A percentile compares a stretch with the other conserved stretches of the same genome.
Evolutionary conservation across 2,888 invertebrate genomes (phyloP).

Genomic region (Conus canariensis): DNA sequence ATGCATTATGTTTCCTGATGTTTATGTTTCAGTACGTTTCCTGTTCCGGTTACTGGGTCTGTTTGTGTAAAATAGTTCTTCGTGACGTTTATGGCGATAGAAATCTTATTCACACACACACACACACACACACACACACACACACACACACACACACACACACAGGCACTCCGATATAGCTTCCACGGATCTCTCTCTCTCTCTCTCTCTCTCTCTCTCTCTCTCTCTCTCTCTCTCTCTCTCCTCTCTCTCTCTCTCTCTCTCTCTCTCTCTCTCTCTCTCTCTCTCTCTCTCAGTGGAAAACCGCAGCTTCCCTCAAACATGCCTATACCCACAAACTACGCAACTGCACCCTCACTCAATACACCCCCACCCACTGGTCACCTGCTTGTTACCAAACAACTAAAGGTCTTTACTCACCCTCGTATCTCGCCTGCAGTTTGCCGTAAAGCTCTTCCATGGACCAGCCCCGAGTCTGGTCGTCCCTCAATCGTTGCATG

Average conservation of each 20-base stretch:
- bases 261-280: conserved; percentile 10
- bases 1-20: too few species aligned
- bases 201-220: too few species aligned
- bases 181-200: too few species aligned
- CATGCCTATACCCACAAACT: too few species aligned
- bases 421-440: neutral
- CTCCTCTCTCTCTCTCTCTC: neutral
- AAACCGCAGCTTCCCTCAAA: too few species aligned
- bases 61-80: too few species aligned
- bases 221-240: neutral
- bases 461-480: neutral
- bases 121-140: neutral
- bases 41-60: too few species aligned
- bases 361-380: neutral
- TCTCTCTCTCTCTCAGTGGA: neutral
- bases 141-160: conserved; percentile 20
- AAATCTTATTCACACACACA: neutral
- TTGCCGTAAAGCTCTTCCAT: neutral
- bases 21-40: too few species aligned
- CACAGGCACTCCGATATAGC: neutral
- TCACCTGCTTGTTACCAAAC: too few species aligned
- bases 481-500: neutral
- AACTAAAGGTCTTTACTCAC: neutral
- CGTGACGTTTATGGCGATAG: too few species aligned
- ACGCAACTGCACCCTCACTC: neutral